Conservation (phyloP, 2,888 invertebrate species). For the Ctena decussata region DNA sequence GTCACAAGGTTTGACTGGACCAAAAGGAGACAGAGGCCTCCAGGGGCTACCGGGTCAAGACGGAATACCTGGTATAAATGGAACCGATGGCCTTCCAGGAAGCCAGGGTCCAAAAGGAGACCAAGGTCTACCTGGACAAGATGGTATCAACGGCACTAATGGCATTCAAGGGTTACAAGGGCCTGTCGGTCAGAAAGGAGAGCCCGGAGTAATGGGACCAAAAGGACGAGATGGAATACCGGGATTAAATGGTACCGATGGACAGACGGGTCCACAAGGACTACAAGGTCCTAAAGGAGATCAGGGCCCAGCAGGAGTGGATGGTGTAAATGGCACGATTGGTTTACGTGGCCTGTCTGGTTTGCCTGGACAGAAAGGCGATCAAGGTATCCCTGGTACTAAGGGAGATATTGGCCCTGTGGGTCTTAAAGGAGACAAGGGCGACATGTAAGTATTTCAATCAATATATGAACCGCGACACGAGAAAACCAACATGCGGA, state of each 20-base stretch:
- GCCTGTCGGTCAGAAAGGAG: slow-evolving; percentile 9
- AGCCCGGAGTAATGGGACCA: slow-evolving; percentile 68
- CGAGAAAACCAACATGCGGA: too few species aligned
- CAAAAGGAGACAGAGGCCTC: background rate
- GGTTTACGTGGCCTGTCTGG: slow-evolving; percentile 23
- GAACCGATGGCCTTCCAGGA: slow-evolving; percentile 27
- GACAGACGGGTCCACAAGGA: background rate
- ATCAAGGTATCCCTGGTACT: slow-evolving; percentile 11
- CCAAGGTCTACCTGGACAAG: slow-evolving; percentile 2
- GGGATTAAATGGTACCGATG: slow-evolving; percentile 24
- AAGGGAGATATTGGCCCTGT: slow-evolving; percentile 34
- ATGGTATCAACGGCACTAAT: background rate
- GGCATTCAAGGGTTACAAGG: slow-evolving; percentile 6
- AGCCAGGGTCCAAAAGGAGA: slow-evolving; percentile 39
- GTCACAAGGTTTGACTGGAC: background rate
- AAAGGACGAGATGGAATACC: slow-evolving; percentile 41
- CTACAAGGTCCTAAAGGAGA: slow-evolving; percentile 19
- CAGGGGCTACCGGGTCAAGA: slow-evolving; percentile 18
- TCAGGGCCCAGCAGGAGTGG: slow-evolving; percentile 46
- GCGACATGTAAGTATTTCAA: slow-evolving; percentile 36
- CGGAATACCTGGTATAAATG: slow-evolving; percentile 14
- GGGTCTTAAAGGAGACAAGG: slow-evolving; percentile 52
- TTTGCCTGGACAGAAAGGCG: background rate
- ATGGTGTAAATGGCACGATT: slow-evolving; percentile 15
- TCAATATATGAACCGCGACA: too few species aligned